These are phyloP conservation scores for Amphipoea oculea DNA, from an alignment of 2,888 invertebrate species.

Conservation along the genomic window DNA sequence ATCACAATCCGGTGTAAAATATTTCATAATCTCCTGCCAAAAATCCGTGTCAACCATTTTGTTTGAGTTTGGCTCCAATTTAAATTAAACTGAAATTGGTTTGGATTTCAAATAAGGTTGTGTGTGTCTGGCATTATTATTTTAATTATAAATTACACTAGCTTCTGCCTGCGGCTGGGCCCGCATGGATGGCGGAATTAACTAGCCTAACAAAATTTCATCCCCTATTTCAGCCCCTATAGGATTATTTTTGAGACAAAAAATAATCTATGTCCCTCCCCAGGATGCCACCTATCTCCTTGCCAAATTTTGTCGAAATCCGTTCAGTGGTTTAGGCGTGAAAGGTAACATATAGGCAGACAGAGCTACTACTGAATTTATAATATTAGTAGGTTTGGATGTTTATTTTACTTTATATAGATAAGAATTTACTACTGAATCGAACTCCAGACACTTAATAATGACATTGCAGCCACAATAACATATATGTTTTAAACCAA, in stretches of 20 bases:
- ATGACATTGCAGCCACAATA: background rate
- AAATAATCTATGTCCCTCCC: background rate
- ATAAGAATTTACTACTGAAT: background rate
- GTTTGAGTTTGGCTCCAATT: constrained; percentile 13
- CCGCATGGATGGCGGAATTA: background rate
- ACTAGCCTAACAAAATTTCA: background rate
- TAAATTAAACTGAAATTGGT: constrained; percentile 42
- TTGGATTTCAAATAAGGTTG: constrained; percentile 21
- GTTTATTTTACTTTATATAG: background rate
- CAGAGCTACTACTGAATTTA: background rate
- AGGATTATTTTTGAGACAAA: background rate
- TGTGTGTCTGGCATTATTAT: background rate
- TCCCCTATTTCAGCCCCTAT: too few species aligned
- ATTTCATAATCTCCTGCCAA: background rate
- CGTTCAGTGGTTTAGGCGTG: too few species aligned
- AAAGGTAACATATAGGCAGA: background rate
- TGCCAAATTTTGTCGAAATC: too few species aligned
- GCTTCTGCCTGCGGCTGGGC: background rate
- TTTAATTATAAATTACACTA: background rate
- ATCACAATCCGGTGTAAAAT: background rate
- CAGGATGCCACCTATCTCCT: background rate
- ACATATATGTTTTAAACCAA: constrained; percentile 15
- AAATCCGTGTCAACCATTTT: constrained; percentile 5
- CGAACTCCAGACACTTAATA: background rate
- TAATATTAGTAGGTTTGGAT: background rate